These are phyloP conservation scores for Disparrhopalites patrizii DNA, from an alignment of 2,888 invertebrate species.

Conservation along the genomic window DNA sequence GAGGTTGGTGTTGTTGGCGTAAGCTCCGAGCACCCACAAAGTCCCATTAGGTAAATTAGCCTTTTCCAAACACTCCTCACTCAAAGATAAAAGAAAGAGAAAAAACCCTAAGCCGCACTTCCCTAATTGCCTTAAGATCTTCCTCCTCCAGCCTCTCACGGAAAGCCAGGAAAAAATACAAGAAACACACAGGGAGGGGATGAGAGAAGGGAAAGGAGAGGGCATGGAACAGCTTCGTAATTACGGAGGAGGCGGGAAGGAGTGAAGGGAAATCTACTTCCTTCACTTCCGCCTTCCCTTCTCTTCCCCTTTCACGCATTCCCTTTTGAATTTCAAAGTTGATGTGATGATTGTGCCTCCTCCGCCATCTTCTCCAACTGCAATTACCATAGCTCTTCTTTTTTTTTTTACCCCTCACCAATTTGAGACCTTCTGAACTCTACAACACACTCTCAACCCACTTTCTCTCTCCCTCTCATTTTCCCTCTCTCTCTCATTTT, in stretches of 20 bases:
- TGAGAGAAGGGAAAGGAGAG: not conserved
- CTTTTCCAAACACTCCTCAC: constrained; percentile 10
- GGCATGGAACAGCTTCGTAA: not conserved
- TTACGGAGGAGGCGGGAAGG: not conserved
- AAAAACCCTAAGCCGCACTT: constrained; percentile 24
- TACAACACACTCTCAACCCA: too few relatives aligned
- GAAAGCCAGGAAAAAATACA: not conserved
- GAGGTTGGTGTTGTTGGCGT: not conserved
- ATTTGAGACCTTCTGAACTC: too few relatives aligned
- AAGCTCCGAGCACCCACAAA: not conserved
- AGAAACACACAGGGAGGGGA: not conserved
- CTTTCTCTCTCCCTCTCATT: not conserved
- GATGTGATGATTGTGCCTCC: too few relatives aligned
- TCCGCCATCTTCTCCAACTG: too few relatives aligned
- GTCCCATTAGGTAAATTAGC: constrained; percentile 28
- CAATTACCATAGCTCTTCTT: too few relatives aligned
- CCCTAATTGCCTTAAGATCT: constrained; percentile 28
- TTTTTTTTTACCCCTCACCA: too few relatives aligned
- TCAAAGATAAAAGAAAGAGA: constrained; percentile 16
- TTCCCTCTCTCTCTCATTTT: not conserved
- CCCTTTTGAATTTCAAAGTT: too few relatives aligned
- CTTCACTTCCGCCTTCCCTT: not conserved
- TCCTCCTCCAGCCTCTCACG: constrained; percentile 8
- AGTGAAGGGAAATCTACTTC: not conserved
- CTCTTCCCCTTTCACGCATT: not conserved